Base-by-base conservation (phyloP, 1,140 invertebrate species). In the Monomorium pharaonis region DNA sequence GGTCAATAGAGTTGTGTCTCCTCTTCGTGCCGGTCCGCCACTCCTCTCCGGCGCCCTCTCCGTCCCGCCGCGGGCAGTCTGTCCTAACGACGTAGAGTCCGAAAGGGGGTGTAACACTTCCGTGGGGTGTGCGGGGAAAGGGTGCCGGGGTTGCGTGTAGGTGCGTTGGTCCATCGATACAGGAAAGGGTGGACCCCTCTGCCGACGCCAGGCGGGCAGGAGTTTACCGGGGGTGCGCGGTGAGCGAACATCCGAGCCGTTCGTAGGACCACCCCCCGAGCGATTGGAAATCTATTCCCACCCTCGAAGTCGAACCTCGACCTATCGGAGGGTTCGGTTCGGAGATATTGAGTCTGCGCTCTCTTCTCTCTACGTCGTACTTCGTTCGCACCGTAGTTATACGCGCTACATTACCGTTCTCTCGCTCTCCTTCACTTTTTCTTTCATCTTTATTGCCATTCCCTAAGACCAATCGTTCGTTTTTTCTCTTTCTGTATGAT, bases 231-330 rank as follows among this genome's bases (percentile, higher is more conserved):
- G 58, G 86, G 86, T 86, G 47, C 89, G 88, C 67, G 84, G 37
- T 80, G 60, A 56, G 85, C 65, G 92, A 89, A 81, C 78, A 91
- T 83, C 88, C 85, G 47, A 51, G 44, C 67, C 54, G 88, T 87
- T 88, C 37, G 91, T 92, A 93, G 94, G 89, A 92, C 92, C 94
- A 94, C 93, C 94, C 94, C 92, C 92, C 92, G 92, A 89, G 88
- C 94, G 94, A 95, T 95, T 95, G 95, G 94, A 95, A 95, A 95
- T 95, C 94, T 95, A 95, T 95, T 95, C 94, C 94, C 94, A 94
- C 94, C 94, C 94, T 95, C 91, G 90, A 92, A 94, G 94, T 95
- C 94, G 94, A 95, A 94, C 94, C 92, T 94, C 95, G 94, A 94
- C 95, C 95, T 95, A 95, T 95, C 95, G 95, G 94, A 94, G 94